A percentile compares a stretch with the other conserved stretches of the same genome.
phyloP scores from a whole-genome alignment of 2,797 vertebrate genomes.

The Halcyon chelicuti region DNA sequence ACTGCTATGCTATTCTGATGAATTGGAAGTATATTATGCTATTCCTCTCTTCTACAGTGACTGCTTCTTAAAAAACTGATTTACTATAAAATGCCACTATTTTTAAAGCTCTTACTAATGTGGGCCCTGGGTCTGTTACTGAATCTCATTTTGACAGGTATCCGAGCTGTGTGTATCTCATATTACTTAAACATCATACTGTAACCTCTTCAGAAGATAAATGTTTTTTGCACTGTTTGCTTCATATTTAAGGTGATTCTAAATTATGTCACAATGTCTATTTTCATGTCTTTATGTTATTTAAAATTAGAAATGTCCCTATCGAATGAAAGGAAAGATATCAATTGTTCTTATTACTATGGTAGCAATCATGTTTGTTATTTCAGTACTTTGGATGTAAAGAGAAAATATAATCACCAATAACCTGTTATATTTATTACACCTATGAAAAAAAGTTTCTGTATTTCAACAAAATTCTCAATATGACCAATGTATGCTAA shows the following conservation, averaged over 20 bases:
- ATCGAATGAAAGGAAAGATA: background rate
- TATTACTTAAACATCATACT: background rate
- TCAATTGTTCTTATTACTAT: background rate
- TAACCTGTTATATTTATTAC: background rate
- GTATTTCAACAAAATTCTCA: background rate
- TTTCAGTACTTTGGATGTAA: background rate
- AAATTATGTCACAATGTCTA: background rate
- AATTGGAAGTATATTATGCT: background rate
- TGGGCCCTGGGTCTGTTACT: background rate
- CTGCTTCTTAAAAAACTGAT: background rate
- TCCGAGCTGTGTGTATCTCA: background rate
- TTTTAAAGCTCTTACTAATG: background rate
- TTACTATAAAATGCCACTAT: background rate
- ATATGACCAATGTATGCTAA: background rate
- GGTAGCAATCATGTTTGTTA: background rate
- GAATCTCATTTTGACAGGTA: slow-evolving; percentile 7
- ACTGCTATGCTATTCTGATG: background rate
- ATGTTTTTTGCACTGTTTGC: background rate
- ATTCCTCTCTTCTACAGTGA: background rate
- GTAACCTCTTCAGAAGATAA: background rate
- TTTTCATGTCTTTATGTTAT: background rate
- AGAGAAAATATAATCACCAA: background rate
- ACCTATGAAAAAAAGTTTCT: background rate
- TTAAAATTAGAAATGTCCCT: background rate
- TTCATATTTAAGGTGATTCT: background rate